Conservation (phyloP, 2,113 vertebrate species). For the Phalacrocorax carbo region DNA sequence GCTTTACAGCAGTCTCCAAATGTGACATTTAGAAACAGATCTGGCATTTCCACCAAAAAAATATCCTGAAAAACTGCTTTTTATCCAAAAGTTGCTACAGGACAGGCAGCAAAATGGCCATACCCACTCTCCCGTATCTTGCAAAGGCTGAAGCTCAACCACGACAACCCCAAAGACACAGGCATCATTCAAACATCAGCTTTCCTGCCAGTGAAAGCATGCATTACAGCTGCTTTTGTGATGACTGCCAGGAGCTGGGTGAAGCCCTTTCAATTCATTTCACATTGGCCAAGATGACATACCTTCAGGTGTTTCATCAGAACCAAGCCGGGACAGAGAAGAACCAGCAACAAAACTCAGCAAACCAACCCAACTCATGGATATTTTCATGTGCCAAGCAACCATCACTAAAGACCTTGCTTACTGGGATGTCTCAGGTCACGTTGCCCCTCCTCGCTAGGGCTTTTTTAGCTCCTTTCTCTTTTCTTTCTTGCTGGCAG, state of each 20-base stretch:
- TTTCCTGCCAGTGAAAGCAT: background rate
- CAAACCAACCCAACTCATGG: background rate
- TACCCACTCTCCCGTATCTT: fast-evolving
- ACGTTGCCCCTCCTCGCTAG: fast-evolving
- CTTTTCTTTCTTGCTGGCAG: background rate
- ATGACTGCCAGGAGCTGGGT: background rate
- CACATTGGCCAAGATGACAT: fast-evolving
- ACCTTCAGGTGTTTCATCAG: background rate
- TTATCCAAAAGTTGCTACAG: background rate
- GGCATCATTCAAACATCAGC: background rate
- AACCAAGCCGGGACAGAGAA: background rate
- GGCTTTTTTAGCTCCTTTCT: background rate
- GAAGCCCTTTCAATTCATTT: background rate
- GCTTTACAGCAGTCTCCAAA: background rate
- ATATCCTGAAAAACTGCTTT: background rate
- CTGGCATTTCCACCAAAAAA: background rate
- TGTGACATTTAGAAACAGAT: background rate
- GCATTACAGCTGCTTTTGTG: background rate
- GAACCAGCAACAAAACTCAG: background rate
- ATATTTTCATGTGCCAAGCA: background rate
- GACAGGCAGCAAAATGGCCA: background rate
- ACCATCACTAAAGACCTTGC: background rate
- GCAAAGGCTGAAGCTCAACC: background rate
- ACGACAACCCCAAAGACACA: background rate
- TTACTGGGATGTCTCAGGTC: background rate